Percentiles rank a stretch among this genome's conserved stretches.
phyloP scores from a whole-genome alignment of 2,888 invertebrate species.

The Nephrotoma appendiculata region DNA sequence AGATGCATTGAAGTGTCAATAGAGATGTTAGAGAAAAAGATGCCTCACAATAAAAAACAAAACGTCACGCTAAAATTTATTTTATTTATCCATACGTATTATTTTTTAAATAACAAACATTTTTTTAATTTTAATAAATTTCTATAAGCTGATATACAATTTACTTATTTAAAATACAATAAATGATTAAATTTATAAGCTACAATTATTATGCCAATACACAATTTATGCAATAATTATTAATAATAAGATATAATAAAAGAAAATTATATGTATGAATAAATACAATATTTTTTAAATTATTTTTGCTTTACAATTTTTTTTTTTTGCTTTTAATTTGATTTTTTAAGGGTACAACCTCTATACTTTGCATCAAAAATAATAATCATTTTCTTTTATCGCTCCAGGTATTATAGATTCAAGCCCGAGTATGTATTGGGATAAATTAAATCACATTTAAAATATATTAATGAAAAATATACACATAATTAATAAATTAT shows the following conservation, averaged over 20 bases:
- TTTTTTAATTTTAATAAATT: neutral
- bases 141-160: neutral
- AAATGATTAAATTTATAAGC: neutral
- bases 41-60: no score
- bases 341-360: conserved; percentile 45
- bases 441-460: neutral
- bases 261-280: neutral
- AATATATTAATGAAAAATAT: conserved; percentile 1
- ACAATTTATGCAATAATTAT: neutral
- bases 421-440: neutral
- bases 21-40: no score
- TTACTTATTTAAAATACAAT: neutral
- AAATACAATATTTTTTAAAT: neutral
- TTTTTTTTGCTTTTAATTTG: neutral
- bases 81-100: neutral
- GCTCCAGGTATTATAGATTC: neutral
- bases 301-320: neutral
- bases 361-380: conserved; percentile 85
- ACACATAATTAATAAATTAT: neutral
- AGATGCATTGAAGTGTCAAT: no score
- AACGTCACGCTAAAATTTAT: neutral
- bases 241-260: neutral
- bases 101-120: neutral
- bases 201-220: neutral
- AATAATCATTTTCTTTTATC: conserved; percentile 58